Base-by-base conservation (phyloP, 2,888 invertebrate species). In the Standfussiana lucernea region DNA sequence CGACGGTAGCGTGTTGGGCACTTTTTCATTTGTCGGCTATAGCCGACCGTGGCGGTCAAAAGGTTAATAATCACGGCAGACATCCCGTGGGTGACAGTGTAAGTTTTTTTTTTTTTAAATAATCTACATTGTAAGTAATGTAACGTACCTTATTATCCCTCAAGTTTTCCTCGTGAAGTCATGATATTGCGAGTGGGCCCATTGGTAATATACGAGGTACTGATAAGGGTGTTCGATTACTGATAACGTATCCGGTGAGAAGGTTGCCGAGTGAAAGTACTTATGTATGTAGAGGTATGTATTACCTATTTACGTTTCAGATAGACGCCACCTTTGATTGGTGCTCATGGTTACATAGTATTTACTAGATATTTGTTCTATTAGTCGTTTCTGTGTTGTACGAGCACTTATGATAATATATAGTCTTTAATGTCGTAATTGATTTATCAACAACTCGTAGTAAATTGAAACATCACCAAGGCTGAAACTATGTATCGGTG, bases 181-280 rank as follows among this genome's bases (percentile, higher is more conserved):
- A 35, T 61, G 8, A 37, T 45, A 64, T 45, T 40, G 64, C 65
- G 24, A 61, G 32, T 67, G 32, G 32, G 50, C 64, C 37, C 35
- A 67, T 59, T 62, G 67, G 47, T 68, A 50, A 65, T 47, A 82
- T 47, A 47, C 42, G 45, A 56, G 45, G 59, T 42, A 21, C 53
- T 80, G 84, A 82, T 79, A 73, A 73, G 69, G 45, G 11, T 28
- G n/a, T 37, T 70, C 65, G 69, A 79, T 72, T 77, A 65, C 65
- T 83, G 81, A 82, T 82, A 82, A 67, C 53, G n/a, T 61, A 79
- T 73, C 72, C 84, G 69, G 47, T 42, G 64, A 35, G 68, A 47
- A 77, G 75, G 53, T 28, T 45, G 37, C 24, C 1, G 8, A 64
- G 73, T 47, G 45, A 80, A 80, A 78, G 37, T 59, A 72, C 80